A percentile compares a stretch with the other conserved stretches of the same genome.
phyloP scores from a whole-genome alignment of 2,888 invertebrate species.

The Zeuzera pyrina region DNA sequence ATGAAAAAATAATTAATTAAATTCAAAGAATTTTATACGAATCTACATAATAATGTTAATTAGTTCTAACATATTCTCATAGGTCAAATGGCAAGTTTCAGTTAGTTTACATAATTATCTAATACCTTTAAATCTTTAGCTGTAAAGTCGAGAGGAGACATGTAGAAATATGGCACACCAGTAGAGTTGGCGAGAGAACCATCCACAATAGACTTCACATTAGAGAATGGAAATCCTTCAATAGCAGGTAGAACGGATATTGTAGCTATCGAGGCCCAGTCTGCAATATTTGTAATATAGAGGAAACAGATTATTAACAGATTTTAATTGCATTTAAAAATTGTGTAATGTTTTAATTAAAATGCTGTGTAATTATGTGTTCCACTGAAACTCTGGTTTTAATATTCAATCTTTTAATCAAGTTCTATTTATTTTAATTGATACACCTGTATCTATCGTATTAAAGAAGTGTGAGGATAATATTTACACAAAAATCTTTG shows the following conservation, averaged over 20 bases:
- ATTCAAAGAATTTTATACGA: neutral
- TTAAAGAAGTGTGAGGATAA: too few relatives aligned
- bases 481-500: too few relatives aligned
- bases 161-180: constrained; percentile 82
- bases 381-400: too few relatives aligned
- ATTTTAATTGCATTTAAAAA: too few relatives aligned
- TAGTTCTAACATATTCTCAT: neutral
- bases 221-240: constrained; percentile 77
- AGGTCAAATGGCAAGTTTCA: neutral
- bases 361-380: too few relatives aligned
- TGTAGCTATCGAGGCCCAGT: constrained; percentile 82
- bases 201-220: constrained; percentile 80
- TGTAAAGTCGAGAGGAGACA: constrained; percentile 80
- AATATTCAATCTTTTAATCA: too few relatives aligned
- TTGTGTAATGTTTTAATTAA: too few relatives aligned
- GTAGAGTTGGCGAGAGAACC: constrained; percentile 78
- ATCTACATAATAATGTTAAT: neutral
- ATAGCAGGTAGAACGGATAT: constrained; percentile 75
- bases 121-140: constrained; percentile 77
- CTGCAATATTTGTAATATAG: constrained; percentile 46
- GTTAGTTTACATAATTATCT: constrained; percentile 1
- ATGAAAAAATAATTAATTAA: constrained; percentile 15
- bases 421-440: too few relatives aligned
- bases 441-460: too few relatives aligned
- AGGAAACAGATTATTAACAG: too few relatives aligned